These are phyloP conservation scores for Artemia franciscana DNA, from an alignment of 1,140 invertebrate genomes.

Conservation along the genomic window DNA sequence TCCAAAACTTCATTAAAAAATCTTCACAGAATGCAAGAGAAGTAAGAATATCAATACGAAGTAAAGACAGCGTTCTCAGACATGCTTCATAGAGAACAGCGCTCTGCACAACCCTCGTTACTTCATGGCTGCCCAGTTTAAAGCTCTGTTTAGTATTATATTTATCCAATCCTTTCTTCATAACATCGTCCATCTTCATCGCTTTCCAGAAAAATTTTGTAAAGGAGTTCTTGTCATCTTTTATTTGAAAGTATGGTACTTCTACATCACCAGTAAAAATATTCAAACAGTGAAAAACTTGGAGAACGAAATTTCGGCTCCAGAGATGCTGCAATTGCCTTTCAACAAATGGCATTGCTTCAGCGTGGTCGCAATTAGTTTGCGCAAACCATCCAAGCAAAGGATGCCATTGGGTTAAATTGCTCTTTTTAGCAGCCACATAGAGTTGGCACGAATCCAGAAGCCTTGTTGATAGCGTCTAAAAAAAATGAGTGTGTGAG, in stretches of 20 bases:
- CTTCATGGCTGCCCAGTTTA: conserved; percentile 52
- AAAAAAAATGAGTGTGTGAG: too few species aligned
- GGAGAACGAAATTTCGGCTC: conserved; percentile 36
- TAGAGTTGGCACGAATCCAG: conserved; percentile 62
- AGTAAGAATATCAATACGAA: conserved; percentile 80
- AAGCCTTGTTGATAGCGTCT: conserved; percentile 53
- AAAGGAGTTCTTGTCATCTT: background rate
- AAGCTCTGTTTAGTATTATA: conserved; percentile 6
- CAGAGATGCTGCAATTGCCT: conserved; percentile 61
- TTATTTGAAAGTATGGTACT: background rate
- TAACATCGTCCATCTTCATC: conserved; percentile 11
- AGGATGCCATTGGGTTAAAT: conserved; percentile 88
- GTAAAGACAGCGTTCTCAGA: conserved; percentile 63
- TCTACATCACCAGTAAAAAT: conserved; percentile 13
- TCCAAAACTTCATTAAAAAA: conserved; percentile 72
- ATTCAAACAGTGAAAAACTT: conserved; percentile 23
- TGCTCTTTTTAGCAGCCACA: conserved; percentile 59
- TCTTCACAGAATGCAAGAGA: conserved; percentile 80
- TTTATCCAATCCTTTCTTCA: conserved; percentile 18
- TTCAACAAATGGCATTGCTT: conserved; percentile 38
- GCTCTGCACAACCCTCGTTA: conserved; percentile 51
- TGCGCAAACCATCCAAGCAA: conserved; percentile 91
- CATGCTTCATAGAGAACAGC: conserved; percentile 80
- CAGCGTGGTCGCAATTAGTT: conserved; percentile 48
- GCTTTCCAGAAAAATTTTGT: background rate